Evolutionary conservation across 2,888 invertebrate species (phyloP).

Genomic region (Ectemnius continuus): DNA sequence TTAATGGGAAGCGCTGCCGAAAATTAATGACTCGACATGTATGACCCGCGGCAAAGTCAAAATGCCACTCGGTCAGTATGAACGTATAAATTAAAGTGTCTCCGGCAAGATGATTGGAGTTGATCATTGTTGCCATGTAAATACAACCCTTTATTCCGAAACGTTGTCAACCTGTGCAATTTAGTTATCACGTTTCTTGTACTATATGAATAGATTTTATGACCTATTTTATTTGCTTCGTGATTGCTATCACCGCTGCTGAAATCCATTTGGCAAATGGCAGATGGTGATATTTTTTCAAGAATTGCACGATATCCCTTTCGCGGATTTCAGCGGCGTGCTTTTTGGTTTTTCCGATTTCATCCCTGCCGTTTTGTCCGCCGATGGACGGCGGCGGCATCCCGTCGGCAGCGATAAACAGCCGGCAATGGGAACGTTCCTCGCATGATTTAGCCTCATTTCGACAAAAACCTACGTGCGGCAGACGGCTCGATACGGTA

Average conservation of each 20-base stretch:
- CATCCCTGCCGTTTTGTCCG: too few species aligned
- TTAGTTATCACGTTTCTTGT: too few species aligned
- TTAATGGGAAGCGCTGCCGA: slow-evolving; percentile 56
- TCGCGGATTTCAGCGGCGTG: neutral
- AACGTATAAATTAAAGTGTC: slow-evolving; percentile 38
- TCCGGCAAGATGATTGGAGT: too few species aligned
- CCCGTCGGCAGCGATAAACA: slow-evolving; percentile 8
- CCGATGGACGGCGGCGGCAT: neutral
- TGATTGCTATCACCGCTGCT: neutral
- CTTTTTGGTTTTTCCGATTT: slow-evolving; percentile 2
- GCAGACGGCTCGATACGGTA: slow-evolving; percentile 9
- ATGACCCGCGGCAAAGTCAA: slow-evolving; percentile 48
- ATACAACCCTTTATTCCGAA: too few species aligned
- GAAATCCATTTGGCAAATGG: slow-evolving; percentile 31
- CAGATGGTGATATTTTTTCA: neutral
- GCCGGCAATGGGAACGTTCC: neutral
- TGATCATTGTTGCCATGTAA: too few species aligned
- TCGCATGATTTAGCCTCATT: slow-evolving; percentile 11
- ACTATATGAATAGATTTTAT: too few species aligned
- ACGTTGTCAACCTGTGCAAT: too few species aligned
- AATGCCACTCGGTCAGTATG: slow-evolving; percentile 46
- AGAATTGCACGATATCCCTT: neutral
- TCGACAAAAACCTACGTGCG: slow-evolving; percentile 11
- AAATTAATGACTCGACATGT: slow-evolving; percentile 58
- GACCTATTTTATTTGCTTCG: too few species aligned